Evolutionary conservation across 2,113 vertebrate species (phyloP), one percentile per base, ranked within the genome.

Genomic region (Podarcis cretensis): DNA sequence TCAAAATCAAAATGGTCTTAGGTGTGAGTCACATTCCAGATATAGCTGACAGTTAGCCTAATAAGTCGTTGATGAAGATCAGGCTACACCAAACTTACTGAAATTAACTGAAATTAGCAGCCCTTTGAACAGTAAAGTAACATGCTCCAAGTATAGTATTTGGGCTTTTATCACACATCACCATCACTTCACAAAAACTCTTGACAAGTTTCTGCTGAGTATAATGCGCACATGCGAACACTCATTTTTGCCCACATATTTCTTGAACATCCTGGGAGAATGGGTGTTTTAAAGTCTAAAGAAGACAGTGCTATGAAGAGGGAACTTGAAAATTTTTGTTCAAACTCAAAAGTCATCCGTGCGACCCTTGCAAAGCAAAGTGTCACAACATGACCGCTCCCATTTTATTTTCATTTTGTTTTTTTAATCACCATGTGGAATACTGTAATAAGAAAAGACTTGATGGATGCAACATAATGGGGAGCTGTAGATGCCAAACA

Each of bases 301-400:
- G 30, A 5, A 90, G 57, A 30, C 9, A 32, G 14, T 81, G 2
- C 14, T 76, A 71, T 2, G 16, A 85, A 68, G 40, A 12, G 37
- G 32, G 66, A 9, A 43, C 21, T 18, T 76, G 7, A 14, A n/a
- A 43, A 66, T 85, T 89, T 90, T 81, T 83, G 20, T 86, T 88
- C 91, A 4, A 1, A 81, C 27, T 25, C 73, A 83, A 37, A 83
- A 10, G 63, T 32, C 40, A 54, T 32, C 84, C 74, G 25, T 80
- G 30, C 18, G 74, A 91, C 75, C 79, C 75, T 82, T 88, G 65
- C 88, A 86, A 90, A 30, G 43, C 88, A 66, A 88, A n/a, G n/a
- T 91, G 87, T 81, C 74, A 84, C 48, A 94, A 63, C 63, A 78
- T 5, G 87, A 73, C 4, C 85, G 88, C 65, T 21, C 12, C 40